phyloP scores from a whole-genome alignment of 2,113 vertebrate species.

The Corythaeola cristata region DNA sequence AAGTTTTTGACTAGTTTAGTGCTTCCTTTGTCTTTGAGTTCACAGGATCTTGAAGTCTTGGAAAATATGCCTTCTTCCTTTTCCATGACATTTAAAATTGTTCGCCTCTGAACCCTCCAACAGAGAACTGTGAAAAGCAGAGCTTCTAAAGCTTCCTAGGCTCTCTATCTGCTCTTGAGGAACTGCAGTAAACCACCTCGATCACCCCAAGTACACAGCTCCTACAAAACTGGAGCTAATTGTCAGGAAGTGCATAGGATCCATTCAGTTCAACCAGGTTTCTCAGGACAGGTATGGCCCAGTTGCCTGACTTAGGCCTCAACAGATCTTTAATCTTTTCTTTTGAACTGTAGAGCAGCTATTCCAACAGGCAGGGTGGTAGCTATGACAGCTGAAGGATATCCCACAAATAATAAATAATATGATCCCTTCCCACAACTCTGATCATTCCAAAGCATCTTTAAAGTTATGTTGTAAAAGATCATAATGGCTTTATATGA shows the following conservation, averaged over 20 bases:
- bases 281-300: not conserved
- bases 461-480: slow-evolving; percentile 3
- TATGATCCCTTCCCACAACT: not conserved
- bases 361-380: not conserved
- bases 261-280: not conserved
- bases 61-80: not conserved
- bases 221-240: not conserved
- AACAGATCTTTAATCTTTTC: not conserved
- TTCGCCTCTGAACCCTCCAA: not conserved
- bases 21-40: not conserved
- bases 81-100: not conserved
- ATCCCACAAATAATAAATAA: slow-evolving; percentile 11
- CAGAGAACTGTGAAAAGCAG: not conserved
- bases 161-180: not conserved
- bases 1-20: not conserved
- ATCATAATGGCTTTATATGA: slow-evolving; percentile 26
- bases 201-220: not conserved
- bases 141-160: not conserved
- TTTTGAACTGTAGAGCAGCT: not conserved
- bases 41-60: not conserved
- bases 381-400: slow-evolving; percentile 7
- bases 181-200: not conserved
- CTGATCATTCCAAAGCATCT: slow-evolving; percentile 4
- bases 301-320: not conserved
- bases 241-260: not conserved